Evolutionary conservation across 2,113 vertebrate species (phyloP), one percentile per base, ranked within the genome.

Genomic region (Archocentrus centrarchus): DNA sequence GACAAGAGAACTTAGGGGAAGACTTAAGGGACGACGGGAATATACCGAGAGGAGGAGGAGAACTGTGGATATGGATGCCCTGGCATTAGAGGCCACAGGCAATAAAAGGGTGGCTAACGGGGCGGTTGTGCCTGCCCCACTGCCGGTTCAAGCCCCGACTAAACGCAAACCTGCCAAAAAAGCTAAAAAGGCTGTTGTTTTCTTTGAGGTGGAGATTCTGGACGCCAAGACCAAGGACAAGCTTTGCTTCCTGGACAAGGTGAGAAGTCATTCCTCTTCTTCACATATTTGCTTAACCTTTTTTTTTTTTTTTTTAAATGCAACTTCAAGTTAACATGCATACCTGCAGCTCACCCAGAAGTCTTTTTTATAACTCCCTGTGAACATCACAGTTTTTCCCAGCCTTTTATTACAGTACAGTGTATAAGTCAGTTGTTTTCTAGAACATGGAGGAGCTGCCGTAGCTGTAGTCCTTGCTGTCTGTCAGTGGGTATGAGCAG

Each of bases 181-280:
- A 91, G 47, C 95, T 94, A 98, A 98, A 94, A 98, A 97, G 81
- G 97, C 96, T 63, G 96, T 97, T 91, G 97, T 99, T 90, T 99
- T 98, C 92, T 98, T 99, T 20, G 98, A 99, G 98, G 98, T 99
- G 97, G 98, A 99, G 97, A 98, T 99, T 86, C 95, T 98, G 96
- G 97, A 98, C 0, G 97, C 96, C 59, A 97, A 97, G 94, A 98
- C 97, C 0, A 94, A 98, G 92, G 97, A 98, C 94, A 99, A 98
- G 95, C 97, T 99, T 79, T 98, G 97, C 93, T 99, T 99, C 95
- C 95, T 99, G 84, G 98, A 99, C 89, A 99, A 99, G 97, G 98
- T 99, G 92, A 95, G 95, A 62, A 50, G 5, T 10, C 10, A 1
- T 35, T 79, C 18, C 7, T 44, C 13, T 47, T 64, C 7, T 77